A percentile compares a stretch with the other conserved stretches of the same genome.
These are phyloP conservation scores for Betta splendens DNA, from an alignment of 2,797 vertebrate genomes.

Conservation along the genomic window DNA sequence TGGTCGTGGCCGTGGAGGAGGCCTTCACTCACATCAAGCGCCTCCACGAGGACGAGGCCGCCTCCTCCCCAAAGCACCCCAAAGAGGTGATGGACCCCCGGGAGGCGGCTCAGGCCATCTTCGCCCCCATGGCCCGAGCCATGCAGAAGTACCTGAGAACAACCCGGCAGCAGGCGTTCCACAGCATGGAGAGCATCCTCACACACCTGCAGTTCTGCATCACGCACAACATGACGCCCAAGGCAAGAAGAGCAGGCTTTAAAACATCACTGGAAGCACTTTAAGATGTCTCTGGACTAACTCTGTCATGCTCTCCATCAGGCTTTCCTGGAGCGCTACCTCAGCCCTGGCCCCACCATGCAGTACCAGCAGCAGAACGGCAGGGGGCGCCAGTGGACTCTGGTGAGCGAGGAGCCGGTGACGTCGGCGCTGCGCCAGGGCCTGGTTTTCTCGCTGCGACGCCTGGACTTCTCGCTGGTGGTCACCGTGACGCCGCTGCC, in stretches of 20 bases:
- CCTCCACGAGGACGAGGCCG: constrained; percentile 86
- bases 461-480: constrained; percentile 91
- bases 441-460: constrained; percentile 88
- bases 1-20: constrained; percentile 93
- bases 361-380: constrained; percentile 91
- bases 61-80: constrained; percentile 82
- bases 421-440: constrained; percentile 89
- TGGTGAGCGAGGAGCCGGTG: constrained; percentile 93
- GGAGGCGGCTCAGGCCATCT: constrained; percentile 93
- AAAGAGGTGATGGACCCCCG: constrained; percentile 92
- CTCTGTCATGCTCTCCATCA: constrained; percentile 30
- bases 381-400: constrained; percentile 93
- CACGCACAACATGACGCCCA: constrained; percentile 94
- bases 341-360: constrained; percentile 88
- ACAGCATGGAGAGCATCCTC: constrained; percentile 97
- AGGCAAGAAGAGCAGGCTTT: constrained; percentile 61
- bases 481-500: constrained; percentile 90
- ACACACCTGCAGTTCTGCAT: constrained; percentile 95
- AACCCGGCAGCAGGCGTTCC: constrained; percentile 93
- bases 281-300: too few species aligned
- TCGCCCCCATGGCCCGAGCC: constrained; percentile 93
- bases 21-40: constrained; percentile 95
- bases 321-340: constrained; percentile 93
- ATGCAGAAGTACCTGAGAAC: constrained; percentile 96
- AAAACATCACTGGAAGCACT: too few species aligned